phyloP scores from a whole-genome alignment of 2,113 vertebrate genomes.

The Mastomys natalensis region DNA sequence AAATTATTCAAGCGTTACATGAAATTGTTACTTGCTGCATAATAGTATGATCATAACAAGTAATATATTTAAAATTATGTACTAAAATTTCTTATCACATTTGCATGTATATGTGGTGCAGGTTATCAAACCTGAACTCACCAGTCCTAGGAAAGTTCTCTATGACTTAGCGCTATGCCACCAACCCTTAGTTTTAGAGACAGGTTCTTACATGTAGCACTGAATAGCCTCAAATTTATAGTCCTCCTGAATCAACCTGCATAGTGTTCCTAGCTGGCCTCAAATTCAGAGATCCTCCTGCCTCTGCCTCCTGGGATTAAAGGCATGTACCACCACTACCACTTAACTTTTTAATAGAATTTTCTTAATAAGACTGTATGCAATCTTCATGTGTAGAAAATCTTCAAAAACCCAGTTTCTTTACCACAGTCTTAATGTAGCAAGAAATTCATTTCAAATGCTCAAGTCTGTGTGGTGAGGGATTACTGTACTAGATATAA shows the following conservation, averaged over 20 bases:
- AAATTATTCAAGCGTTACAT: conserved; percentile 24
- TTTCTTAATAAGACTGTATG: not conserved
- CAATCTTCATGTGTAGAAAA: not conserved
- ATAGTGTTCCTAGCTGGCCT: not conserved
- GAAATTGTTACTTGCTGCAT: not conserved
- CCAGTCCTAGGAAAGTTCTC: not conserved
- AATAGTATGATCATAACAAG: conserved; percentile 35
- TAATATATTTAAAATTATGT: conserved; percentile 20
- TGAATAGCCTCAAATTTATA: not conserved
- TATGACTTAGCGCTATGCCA: not conserved
- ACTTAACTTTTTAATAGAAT: not conserved
- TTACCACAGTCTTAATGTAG: not conserved
- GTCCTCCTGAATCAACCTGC: not conserved
- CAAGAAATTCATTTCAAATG: conserved; percentile 34
- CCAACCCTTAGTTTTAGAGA: not conserved
- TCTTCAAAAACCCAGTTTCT: conserved; percentile 53
- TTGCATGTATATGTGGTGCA: not conserved
- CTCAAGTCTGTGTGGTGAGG: not conserved
- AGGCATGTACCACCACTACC: not conserved
- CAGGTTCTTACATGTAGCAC: not conserved
- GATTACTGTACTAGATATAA: not conserved
- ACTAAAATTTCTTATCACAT: not conserved
- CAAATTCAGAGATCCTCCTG: not conserved
- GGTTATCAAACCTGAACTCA: not conserved
- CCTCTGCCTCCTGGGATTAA: not conserved